Conservation (phyloP, 2,888 invertebrate genomes). For the Sphaerophoria taeniata region DNA sequence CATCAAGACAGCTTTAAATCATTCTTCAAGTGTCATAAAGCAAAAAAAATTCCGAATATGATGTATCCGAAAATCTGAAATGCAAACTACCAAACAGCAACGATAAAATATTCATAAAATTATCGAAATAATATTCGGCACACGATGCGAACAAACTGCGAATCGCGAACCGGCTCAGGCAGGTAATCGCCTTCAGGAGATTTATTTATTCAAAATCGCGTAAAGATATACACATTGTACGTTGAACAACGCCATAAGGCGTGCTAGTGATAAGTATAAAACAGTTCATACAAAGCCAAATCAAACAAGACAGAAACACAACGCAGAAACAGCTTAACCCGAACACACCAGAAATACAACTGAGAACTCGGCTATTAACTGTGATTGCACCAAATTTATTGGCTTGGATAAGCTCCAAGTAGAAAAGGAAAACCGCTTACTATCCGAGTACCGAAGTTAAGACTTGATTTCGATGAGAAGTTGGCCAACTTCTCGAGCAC, state of each 20-base stretch:
- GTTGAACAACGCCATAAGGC: conserved; percentile 2
- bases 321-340: conserved; percentile 53
- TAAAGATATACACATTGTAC: conserved; percentile 39
- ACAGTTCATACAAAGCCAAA: neutral
- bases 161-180: conserved; percentile 68
- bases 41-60: neutral
- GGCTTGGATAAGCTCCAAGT: conserved; percentile 11
- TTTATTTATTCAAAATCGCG: conserved; percentile 56
- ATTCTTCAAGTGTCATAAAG: conserved; percentile 6
- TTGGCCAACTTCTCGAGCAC: conserved; percentile 62
- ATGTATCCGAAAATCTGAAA: conserved; percentile 40
- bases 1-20: conserved; percentile 19
- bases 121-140: conserved; percentile 68
- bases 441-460: conserved; percentile 6
- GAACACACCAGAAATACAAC: conserved; percentile 56
- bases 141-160: conserved; percentile 39
- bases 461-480: conserved; percentile 40
- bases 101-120: conserved; percentile 58
- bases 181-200: conserved; percentile 51
- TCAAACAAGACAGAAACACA: neutral
- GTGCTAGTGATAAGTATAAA: neutral
- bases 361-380: neutral
- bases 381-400: conserved; percentile 25
- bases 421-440: conserved; percentile 10
- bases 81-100: conserved; percentile 52